Conservation (phyloP, 1,140 invertebrate species). For the Listronotus bonariensis region DNA sequence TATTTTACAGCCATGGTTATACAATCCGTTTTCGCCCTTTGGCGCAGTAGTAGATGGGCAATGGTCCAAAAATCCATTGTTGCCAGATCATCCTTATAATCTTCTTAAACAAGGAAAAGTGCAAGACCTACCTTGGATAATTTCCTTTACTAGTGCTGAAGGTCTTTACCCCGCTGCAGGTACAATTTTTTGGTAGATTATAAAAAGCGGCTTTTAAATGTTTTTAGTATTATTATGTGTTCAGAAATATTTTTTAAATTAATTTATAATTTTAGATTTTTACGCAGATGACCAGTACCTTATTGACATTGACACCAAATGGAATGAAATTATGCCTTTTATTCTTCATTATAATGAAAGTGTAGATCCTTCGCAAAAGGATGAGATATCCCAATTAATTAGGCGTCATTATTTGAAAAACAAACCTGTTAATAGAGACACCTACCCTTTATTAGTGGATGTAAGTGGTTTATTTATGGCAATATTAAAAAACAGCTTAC, state of each 20-base stretch:
- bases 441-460: conserved; percentile 35
- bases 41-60: conserved; percentile 49
- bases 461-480: too few species aligned
- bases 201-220: too few species aligned
- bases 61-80: conserved; percentile 58
- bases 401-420: conserved; percentile 42
- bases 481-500: too few species aligned
- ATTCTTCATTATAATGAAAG: conserved; percentile 47
- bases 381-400: conserved; percentile 43
- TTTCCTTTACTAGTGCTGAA: conserved; percentile 52
- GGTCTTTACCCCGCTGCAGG: conserved; percentile 55
- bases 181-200: conserved; percentile 24
- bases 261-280: conserved; percentile 47
- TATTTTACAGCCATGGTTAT: conserved; percentile 51
- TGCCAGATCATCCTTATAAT: conserved; percentile 60
- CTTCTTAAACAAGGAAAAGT: conserved; percentile 56
- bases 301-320: conserved; percentile 41
- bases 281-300: conserved; percentile 39
- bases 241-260: neutral
- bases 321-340: conserved; percentile 45
- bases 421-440: conserved; percentile 35
- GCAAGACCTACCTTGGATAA: conserved; percentile 54
- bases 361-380: conserved; percentile 24
- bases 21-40: conserved; percentile 55
- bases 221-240: too few species aligned